Base-by-base conservation (phyloP, 2,113 vertebrate species). In the Plecturocebus donacophilus region DNA sequence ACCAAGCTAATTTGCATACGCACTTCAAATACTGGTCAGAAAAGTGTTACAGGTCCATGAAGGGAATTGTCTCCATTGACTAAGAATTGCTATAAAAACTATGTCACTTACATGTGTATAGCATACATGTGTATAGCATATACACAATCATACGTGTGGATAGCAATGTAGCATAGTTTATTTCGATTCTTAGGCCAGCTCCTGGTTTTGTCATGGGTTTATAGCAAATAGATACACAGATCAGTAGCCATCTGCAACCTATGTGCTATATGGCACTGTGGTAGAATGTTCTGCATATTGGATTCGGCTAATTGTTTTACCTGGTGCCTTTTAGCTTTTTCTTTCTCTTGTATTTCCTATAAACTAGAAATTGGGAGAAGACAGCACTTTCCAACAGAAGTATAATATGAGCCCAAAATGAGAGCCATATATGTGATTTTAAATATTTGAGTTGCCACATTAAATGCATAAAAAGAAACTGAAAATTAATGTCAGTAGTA, bases 241-340 rank as follows among this genome's bases (percentile, higher is more conserved):
- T 7, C 23, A 32, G 13, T 45, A n/a, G 52, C 56, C 4, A 9
- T 27, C 35, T 38, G 49, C 1, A 5, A 42, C 11, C 12, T 21
- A 8, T 6, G 0, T 9, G n/a, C 20, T 19, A 0, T 8, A 49
- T 12, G 21, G 4, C 14, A 23, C 30, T 58, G 6, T 17, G 64
- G 6, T 8, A 76, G n/a, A 35, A 45, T 4, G 2, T 23, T 30
- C 8, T n/a, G 10, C 35, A 14, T 70, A 2, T 80, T 80, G 6
- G 17, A 75, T 58, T 30, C 85, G 11, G 77, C 61, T 83, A 35
- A 17, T 38, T 20, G 1, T 82, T 89, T 86, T 49, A 47, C 16
- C 56, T 64, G 12, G 40, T 35, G 17, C 21, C 30, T 27, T 81
- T 91, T 88, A 40, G 66, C 10, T 16, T 76, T 42, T 61, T 71